Conservation (phyloP, 2,113 vertebrate genomes). For the Narcine bancroftii region DNA sequence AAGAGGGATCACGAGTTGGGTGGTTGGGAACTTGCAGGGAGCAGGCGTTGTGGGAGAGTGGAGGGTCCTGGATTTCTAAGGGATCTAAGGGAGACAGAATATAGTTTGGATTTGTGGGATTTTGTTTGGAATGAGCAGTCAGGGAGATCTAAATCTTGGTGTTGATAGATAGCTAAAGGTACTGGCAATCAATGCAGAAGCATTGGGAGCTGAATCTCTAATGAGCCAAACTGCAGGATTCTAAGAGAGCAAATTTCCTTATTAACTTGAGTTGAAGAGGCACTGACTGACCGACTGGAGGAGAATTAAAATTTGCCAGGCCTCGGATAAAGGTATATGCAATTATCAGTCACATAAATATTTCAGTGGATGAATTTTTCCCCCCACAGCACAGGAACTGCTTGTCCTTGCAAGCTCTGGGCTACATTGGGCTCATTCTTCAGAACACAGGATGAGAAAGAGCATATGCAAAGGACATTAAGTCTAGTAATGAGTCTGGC, state of each 20-base stretch:
- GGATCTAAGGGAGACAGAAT: background rate
- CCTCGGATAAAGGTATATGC: background rate
- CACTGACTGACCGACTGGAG: background rate
- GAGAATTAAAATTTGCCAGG: background rate
- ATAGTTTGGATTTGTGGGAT: background rate
- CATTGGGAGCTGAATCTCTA: too few relatives aligned
- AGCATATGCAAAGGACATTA: background rate
- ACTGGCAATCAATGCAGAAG: too few relatives aligned
- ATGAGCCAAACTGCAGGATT: background rate
- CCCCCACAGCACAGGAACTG: background rate
- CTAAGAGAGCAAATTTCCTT: background rate
- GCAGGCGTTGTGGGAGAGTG: background rate
- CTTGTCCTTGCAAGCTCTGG: background rate
- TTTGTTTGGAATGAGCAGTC: background rate
- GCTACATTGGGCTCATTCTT: background rate
- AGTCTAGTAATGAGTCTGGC: background rate
- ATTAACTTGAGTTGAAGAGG: background rate
- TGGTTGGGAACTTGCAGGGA: background rate
- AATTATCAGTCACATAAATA: background rate
- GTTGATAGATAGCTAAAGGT: too few relatives aligned
- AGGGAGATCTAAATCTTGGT: background rate
- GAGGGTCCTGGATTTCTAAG: background rate
- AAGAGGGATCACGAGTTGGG: background rate
- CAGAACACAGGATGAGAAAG: background rate
- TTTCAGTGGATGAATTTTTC: background rate